Evolutionary conservation across 2,797 vertebrate species (phyloP).

Genomic region (Coluber constrictor): DNA sequence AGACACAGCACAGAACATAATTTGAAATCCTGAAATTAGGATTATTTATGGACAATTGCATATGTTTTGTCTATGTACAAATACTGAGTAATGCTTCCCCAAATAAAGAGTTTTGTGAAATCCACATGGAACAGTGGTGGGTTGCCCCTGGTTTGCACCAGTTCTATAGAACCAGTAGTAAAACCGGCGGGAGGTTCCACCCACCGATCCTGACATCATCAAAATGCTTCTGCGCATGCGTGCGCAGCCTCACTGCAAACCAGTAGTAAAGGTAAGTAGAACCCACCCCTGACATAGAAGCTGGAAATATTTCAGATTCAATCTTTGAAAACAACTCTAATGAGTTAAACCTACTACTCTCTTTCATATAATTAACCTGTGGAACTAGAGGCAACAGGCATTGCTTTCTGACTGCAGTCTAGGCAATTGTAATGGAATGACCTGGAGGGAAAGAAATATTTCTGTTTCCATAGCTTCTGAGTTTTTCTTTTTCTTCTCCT

Average conservation of each 20-base stretch:
- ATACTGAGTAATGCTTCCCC: neutral
- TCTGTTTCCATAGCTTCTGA: conserved; percentile 1
- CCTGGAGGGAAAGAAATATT: neutral
- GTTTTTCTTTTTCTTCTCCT: neutral
- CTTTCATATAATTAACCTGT: neutral
- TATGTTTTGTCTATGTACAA: too few species aligned
- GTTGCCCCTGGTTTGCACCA: too few species aligned
- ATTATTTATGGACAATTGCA: neutral
- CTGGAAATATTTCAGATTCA: neutral
- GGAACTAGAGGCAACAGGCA: neutral
- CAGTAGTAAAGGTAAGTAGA: too few species aligned
- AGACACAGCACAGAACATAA: neutral
- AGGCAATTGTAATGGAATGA: conserved; percentile 5
- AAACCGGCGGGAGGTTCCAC: too few species aligned
- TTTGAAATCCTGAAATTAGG: neutral
- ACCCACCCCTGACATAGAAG: neutral
- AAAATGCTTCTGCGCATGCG: too few species aligned
- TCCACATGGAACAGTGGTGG: neutral
- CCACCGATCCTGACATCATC: too few species aligned
- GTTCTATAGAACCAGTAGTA: too few species aligned
- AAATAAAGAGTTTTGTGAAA: neutral
- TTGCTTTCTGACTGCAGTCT: neutral
- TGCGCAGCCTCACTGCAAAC: too few species aligned
- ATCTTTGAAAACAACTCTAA: neutral
- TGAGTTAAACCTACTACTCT: neutral